A percentile compares a stretch with the other conserved stretches of the same genome.
Evolutionary conservation across 1,140 invertebrate species (phyloP).

Genomic region (Brachionus rubens): DNA sequence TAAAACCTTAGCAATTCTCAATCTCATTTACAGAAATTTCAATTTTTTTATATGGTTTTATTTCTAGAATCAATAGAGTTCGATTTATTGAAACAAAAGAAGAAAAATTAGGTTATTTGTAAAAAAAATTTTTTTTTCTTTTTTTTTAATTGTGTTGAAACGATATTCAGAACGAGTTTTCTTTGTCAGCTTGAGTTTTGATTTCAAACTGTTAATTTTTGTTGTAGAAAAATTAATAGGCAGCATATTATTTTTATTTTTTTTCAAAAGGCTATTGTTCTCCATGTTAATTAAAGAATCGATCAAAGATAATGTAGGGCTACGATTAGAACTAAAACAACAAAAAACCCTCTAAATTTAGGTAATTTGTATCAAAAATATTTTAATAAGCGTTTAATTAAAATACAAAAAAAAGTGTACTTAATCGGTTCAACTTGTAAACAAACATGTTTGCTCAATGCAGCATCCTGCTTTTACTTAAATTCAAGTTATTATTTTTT

Average conservation of each 20-base stretch:
- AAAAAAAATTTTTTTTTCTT: no score
- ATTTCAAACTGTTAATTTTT: slow-evolving; percentile 38
- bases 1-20: no score
- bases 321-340: no score
- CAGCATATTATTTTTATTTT: slow-evolving; percentile 19
- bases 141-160: slow-evolving; percentile 1
- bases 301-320: slow-evolving; percentile 13
- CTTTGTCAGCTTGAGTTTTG: slow-evolving; percentile 27
- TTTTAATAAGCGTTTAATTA: background rate
- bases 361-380: slow-evolving; percentile 9
- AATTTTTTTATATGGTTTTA: no score
- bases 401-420: no score
- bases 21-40: no score
- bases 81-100: slow-evolving; percentile 29
- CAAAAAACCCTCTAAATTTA: no score
- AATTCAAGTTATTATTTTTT: no score
- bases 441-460: no score
- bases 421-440: no score
- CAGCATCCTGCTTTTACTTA: no score
- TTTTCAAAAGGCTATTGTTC: no score
- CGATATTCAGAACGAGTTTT: slow-evolving; percentile 1
- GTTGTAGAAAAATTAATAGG: slow-evolving; percentile 10
- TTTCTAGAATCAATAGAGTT: background rate
- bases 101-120: slow-evolving; percentile 21
- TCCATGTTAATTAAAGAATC: slow-evolving; percentile 2